These are phyloP conservation scores for Fundulus diaphanus DNA, from an alignment of 2,797 vertebrate genomes.

Conservation along the genomic window DNA sequence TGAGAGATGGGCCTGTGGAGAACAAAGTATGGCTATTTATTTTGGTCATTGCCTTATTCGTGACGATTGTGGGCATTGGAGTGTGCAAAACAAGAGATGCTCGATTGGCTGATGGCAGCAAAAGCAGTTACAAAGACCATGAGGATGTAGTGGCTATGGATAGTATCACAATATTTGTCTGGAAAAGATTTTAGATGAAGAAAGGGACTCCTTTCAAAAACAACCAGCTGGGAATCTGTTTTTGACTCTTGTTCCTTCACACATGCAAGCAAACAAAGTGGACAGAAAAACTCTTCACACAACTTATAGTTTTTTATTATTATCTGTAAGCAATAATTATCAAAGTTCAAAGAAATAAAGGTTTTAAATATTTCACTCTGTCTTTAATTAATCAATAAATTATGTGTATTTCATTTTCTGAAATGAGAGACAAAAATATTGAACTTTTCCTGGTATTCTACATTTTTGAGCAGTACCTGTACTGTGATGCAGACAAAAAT, in stretches of 20 bases:
- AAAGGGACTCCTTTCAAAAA: constrained; percentile 12
- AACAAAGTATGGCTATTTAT: constrained; percentile 63
- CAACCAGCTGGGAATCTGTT: constrained; percentile 5
- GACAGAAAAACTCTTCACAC: not conserved
- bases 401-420: too few relatives aligned
- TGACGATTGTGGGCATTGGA: constrained; percentile 32
- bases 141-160: constrained; percentile 35
- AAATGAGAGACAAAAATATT: too few relatives aligned
- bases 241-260: not conserved
- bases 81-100: constrained; percentile 26
- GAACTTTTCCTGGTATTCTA: too few relatives aligned
- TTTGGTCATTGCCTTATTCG: constrained; percentile 50
- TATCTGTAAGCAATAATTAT: too few relatives aligned
- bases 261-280: not conserved
- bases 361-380: too few relatives aligned
- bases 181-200: constrained; percentile 28
- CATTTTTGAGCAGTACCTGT: too few relatives aligned
- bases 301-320: too few relatives aligned
- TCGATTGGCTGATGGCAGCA: constrained; percentile 26
- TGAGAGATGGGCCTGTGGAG: constrained; percentile 59
- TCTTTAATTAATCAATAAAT: too few relatives aligned
- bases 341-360: too few relatives aligned
- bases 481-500: too few relatives aligned
- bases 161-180: constrained; percentile 31
- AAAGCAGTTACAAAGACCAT: constrained; percentile 53